phyloP scores from a whole-genome alignment of 1,140 invertebrate species.

The Globodera ellingtonae region DNA sequence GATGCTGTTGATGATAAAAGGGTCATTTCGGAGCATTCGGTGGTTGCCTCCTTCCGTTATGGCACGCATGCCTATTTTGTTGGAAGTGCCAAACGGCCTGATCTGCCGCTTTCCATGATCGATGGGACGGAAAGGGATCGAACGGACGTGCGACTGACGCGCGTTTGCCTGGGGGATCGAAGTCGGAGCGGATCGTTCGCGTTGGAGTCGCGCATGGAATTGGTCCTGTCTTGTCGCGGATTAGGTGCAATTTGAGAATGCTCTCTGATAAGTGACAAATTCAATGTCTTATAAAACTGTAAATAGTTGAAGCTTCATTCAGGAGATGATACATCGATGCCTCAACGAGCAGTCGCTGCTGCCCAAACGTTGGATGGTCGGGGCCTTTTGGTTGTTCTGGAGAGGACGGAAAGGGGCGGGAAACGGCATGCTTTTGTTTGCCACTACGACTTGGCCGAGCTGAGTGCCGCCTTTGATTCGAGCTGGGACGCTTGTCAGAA shows the following conservation, averaged over 20 bases:
- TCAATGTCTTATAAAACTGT: neutral
- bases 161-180: conserved; percentile 11
- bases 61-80: conserved; percentile 5
- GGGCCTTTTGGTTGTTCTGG: conserved; percentile 14
- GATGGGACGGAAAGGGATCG: neutral
- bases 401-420: neutral
- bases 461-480: conserved; percentile 10
- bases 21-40: conserved; percentile 11
- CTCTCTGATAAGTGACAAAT: neutral
- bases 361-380: neutral
- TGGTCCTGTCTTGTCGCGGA: conserved; percentile 21
- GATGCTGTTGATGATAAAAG: conserved; percentile 3
- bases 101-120: neutral
- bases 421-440: neutral
- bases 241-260: neutral
- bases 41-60: conserved; percentile 14
- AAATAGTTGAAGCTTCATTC: neutral
- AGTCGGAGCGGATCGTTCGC: conserved; percentile 5
- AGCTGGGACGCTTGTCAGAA: conserved; percentile 14
- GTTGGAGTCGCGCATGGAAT: conserved; percentile 27
- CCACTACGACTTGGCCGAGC: neutral
- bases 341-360: conserved; percentile 14
- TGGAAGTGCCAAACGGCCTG: conserved; percentile 17
- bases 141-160: conserved; percentile 13
- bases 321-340: neutral